phyloP scores from a whole-genome alignment of 2,888 invertebrate genomes.

The Drosophila robusta region DNA sequence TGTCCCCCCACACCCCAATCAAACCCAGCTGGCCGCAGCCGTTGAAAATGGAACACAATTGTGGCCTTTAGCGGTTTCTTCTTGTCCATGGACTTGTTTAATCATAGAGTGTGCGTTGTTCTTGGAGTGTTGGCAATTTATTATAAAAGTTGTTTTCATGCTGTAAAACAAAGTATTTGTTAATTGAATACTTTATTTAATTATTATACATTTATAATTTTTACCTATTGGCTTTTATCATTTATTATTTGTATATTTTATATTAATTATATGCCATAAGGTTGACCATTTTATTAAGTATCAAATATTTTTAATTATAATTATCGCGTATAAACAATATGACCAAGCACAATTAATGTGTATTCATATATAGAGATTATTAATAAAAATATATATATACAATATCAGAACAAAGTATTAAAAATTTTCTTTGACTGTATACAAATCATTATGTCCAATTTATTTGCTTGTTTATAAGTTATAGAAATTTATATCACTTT shows the following conservation, averaged over 20 bases:
- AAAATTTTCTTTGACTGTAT: too few species aligned
- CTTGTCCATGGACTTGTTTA: constrained; percentile 26
- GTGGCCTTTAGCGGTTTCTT: constrained; percentile 14
- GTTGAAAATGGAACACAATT: constrained; percentile 25
- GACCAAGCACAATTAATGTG: background rate
- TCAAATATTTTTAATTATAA: constrained; percentile 2
- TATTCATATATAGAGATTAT: background rate
- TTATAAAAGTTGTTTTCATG: background rate
- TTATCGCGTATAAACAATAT: constrained; percentile 1
- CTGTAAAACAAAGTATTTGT: background rate
- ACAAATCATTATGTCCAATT: too few species aligned
- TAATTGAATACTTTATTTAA: background rate
- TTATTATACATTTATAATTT: constrained; percentile 1
- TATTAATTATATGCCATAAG: background rate
- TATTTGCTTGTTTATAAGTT: too few species aligned
- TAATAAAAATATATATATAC: too few species aligned
- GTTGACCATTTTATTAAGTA: constrained; percentile 11
- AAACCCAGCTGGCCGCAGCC: background rate
- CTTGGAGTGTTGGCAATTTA: constrained; percentile 24
- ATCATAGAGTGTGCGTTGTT: constrained; percentile 16
- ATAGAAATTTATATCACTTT: background rate
- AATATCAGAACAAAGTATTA: too few species aligned
- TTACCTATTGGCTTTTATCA: background rate
- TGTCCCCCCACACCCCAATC: background rate
- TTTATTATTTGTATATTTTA: background rate